These are phyloP conservation scores for Seira musarum DNA, from an alignment of 2,888 invertebrate genomes.

Conservation along the genomic window DNA sequence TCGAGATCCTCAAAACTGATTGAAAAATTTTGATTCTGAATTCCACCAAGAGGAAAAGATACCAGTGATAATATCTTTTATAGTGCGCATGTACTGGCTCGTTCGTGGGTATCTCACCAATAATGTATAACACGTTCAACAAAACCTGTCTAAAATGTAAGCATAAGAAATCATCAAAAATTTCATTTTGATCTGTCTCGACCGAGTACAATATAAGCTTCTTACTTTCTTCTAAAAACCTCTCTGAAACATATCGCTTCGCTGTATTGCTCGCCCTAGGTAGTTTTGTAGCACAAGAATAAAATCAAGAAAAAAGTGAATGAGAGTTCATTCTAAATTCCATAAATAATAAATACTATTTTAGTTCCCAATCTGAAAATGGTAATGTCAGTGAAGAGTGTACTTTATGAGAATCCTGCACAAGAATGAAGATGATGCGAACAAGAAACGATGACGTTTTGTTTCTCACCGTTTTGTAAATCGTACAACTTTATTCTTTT, in stretches of 20 bases:
- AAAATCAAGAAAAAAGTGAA: background rate
- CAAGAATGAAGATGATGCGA: background rate
- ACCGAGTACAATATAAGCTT: background rate
- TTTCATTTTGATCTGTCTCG: background rate
- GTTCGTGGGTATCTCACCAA: no score
- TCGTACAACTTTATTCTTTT: background rate
- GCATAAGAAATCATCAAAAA: constrained; percentile 3
- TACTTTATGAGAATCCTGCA: constrained; percentile 2
- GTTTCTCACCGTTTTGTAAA: background rate
- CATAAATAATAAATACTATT: constrained; percentile 5
- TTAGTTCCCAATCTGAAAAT: constrained; percentile 4
- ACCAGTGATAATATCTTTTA: background rate
- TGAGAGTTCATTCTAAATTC: constrained; percentile 7
- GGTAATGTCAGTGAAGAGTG: background rate
- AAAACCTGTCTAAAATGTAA: constrained; percentile 7
- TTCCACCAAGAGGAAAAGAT: background rate
- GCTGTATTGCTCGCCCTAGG: background rate
- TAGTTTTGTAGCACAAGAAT: background rate
- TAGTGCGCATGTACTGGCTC: background rate
- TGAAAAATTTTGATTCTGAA: constrained; percentile 2
- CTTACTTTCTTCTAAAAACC: background rate
- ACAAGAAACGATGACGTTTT: background rate
- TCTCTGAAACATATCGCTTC: background rate
- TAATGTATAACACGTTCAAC: background rate
- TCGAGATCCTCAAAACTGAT: background rate